phyloP scores from a whole-genome alignment of 2,113 vertebrate genomes.

The Centropus bengalensis region DNA sequence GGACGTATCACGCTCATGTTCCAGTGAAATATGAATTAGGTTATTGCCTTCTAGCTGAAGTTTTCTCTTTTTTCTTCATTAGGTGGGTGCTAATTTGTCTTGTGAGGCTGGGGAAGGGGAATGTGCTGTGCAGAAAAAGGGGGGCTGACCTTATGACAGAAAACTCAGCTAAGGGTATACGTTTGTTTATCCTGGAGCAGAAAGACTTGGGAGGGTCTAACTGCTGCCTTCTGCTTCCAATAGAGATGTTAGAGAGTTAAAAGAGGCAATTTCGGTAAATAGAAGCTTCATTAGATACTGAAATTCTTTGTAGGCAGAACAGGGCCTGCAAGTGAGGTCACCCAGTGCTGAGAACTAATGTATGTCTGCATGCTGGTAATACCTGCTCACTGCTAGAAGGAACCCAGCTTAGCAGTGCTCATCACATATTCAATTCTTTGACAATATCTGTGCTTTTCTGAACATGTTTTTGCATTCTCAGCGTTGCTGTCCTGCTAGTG shows the following conservation, averaged over 20 bases:
- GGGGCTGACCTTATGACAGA: neutral
- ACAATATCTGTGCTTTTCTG: neutral
- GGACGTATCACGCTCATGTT: neutral
- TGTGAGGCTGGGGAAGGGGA: neutral
- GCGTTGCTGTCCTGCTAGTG: neutral
- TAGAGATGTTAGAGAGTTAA: neutral
- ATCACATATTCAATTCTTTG: neutral
- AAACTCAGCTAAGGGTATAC: neutral
- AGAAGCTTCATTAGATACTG: neutral
- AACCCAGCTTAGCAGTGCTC: neutral
- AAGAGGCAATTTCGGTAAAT: neutral
- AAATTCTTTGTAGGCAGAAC: neutral
- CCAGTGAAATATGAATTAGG: neutral
- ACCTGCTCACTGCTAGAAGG: neutral
- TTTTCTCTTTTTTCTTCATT: neutral
- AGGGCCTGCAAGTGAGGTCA: neutral
- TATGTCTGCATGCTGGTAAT: neutral
- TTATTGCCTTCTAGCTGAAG: constrained; percentile 4
- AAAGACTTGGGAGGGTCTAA: neutral
- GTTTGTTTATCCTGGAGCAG: neutral
- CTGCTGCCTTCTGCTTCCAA: neutral
- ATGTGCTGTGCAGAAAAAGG: neutral
- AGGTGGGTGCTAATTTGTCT: neutral
- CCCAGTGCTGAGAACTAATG: neutral
- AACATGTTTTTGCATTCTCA: neutral